Conservation (phyloP, 2,797 vertebrate species). For the Muscicapa comitata region DNA sequence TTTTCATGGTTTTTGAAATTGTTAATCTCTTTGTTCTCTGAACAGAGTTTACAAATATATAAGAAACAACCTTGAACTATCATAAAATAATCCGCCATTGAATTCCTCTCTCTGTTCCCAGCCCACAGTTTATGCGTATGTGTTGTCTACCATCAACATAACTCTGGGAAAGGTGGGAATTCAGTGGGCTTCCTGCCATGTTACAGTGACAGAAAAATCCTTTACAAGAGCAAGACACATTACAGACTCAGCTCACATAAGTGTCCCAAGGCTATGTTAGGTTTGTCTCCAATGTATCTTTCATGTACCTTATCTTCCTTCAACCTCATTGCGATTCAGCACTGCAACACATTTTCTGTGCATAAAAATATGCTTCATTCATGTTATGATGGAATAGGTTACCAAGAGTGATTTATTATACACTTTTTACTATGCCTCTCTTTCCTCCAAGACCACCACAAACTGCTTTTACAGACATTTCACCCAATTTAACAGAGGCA, state of each 20-base stretch:
- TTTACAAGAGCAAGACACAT: not conserved
- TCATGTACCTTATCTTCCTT: not conserved
- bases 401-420: not conserved
- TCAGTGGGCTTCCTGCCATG: not conserved
- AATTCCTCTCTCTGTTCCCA: not conserved
- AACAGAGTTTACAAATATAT: not conserved
- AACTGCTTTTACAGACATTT: not conserved
- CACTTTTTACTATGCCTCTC: not conserved
- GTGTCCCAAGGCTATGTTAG: not conserved
- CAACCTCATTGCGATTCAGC: not conserved
- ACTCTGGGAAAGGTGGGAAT: not conserved
- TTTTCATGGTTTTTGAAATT: not conserved
- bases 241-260: not conserved
- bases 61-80: not conserved
- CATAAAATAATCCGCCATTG: not conserved
- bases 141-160: not conserved
- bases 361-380: not conserved
- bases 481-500: not conserved
- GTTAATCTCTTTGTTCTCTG: not conserved
- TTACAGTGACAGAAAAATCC: not conserved
- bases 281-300: not conserved
- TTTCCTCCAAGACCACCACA: not conserved
- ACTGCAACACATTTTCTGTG: not conserved
- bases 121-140: fast-evolving
- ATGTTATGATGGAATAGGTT: not conserved